phyloP scores from a whole-genome alignment of 1,140 invertebrate species.

The Lepidurus couesii region DNA sequence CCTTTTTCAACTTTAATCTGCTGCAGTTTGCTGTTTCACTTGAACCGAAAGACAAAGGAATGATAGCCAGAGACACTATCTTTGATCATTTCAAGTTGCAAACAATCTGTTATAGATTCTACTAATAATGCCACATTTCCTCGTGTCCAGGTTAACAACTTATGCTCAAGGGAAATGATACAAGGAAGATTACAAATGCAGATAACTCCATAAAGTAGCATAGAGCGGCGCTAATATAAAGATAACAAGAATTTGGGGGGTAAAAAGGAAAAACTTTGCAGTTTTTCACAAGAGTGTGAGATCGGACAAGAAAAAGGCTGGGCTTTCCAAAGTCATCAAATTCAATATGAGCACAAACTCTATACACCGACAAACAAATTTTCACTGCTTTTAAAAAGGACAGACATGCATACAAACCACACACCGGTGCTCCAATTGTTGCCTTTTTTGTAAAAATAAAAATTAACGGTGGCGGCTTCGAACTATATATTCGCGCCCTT shows the following conservation, averaged over 20 bases:
- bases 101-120: neutral
- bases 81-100: neutral
- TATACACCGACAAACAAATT: neutral
- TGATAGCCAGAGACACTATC: conserved; percentile 14
- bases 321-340: conserved; percentile 18
- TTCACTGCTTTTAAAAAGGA: conserved; percentile 5
- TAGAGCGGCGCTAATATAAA: neutral
- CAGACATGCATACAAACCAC: neutral
- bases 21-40: neutral
- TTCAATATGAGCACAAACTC: neutral
- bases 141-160: neutral
- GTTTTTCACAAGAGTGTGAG: neutral
- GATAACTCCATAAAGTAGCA: neutral
- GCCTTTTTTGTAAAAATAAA: neutral
- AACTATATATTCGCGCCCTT: too few species aligned
- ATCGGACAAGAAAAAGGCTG: conserved; percentile 14
- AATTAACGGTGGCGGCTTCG: too few species aligned
- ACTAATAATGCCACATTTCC: neutral
- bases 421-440: neutral
- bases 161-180: neutral
- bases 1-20: neutral
- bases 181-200: neutral
- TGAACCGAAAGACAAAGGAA: conserved; percentile 15
- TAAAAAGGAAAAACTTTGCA: conserved; percentile 3
- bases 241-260: neutral